Evolutionary conservation across 2,797 vertebrate genomes (phyloP).

Genomic region (Semaprochilodus insignis): DNA sequence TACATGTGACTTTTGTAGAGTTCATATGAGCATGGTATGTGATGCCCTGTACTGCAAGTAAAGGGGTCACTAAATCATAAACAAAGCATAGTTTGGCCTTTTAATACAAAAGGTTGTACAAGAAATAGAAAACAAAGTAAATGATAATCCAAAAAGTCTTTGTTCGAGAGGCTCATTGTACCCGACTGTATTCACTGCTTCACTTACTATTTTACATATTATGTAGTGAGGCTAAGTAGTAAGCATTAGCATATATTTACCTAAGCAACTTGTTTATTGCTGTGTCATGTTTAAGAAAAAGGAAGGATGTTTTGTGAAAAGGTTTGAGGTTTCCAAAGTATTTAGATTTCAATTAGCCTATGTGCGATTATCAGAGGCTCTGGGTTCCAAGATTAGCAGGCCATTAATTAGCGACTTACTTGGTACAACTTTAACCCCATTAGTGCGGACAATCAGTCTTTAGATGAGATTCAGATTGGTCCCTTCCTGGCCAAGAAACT

Average conservation of each 20-base stretch:
- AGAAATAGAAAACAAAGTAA: no score
- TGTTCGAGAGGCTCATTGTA: no score
- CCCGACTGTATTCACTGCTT: background rate
- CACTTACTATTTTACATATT: background rate
- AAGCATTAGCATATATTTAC: background rate
- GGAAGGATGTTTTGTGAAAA: background rate
- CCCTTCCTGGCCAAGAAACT: constrained; percentile 40
- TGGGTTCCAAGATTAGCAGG: background rate
- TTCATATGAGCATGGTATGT: no score
- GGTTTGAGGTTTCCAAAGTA: background rate
- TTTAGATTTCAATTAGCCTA: background rate
- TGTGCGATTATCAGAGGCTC: constrained; percentile 21
- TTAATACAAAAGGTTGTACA: no score
- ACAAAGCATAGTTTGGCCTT: no score
- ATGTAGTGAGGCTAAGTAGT: background rate
- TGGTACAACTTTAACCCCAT: constrained; percentile 40
- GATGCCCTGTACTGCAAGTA: no score
- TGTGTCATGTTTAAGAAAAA: background rate
- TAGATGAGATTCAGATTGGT: constrained; percentile 8
- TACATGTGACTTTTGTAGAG: no score
- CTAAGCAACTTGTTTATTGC: no score
- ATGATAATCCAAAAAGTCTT: no score
- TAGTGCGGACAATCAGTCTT: constrained; percentile 27
- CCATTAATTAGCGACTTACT: constrained; percentile 36
- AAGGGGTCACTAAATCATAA: no score